Percentiles rank a stretch among this genome's conserved stretches.
Evolutionary conservation across 2,888 invertebrate species (phyloP).

Genomic region (Cyclophora albipunctata): DNA sequence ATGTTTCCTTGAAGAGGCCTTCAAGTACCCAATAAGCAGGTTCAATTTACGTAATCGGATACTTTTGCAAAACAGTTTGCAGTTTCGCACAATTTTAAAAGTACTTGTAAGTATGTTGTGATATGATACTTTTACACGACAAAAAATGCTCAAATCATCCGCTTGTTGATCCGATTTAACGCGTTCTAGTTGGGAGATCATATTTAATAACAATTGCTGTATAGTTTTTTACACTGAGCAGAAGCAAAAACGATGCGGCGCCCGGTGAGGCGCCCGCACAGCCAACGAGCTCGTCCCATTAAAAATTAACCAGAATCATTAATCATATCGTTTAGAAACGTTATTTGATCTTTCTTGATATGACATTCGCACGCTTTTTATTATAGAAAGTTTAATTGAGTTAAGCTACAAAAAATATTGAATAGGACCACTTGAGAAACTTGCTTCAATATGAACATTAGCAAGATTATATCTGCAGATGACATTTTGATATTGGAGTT

Average conservation of each 20-base stretch:
- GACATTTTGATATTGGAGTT: slow-evolving; percentile 11
- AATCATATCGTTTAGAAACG: slow-evolving; percentile 23
- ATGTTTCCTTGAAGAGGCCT: too few species aligned
- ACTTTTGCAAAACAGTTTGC: neutral
- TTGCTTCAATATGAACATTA: too few species aligned
- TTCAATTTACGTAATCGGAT: neutral
- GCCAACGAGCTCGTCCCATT: slow-evolving; percentile 8
- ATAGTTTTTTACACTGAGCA: slow-evolving; percentile 14
- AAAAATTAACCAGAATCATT: slow-evolving; percentile 30
- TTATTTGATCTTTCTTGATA: slow-evolving; percentile 12
- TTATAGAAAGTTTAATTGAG: slow-evolving; percentile 7
- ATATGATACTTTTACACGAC: too few species aligned
- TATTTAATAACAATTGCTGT: slow-evolving; percentile 18
- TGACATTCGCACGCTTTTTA: slow-evolving; percentile 4
- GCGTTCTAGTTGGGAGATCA: slow-evolving; percentile 12
- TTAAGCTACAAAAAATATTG: neutral
- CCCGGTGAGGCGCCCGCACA: slow-evolving; percentile 22
- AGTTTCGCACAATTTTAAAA: neutral
- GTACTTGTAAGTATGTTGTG: too few species aligned
- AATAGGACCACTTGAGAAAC: too few species aligned
- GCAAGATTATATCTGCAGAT: neutral
- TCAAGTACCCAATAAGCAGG: too few species aligned
- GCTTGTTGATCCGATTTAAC: slow-evolving; percentile 1
- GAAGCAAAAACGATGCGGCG: slow-evolving; percentile 2
- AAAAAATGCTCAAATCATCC: neutral